Conservation (phyloP, 2,888 invertebrate genomes). For the Lottia gigantea region DNA sequence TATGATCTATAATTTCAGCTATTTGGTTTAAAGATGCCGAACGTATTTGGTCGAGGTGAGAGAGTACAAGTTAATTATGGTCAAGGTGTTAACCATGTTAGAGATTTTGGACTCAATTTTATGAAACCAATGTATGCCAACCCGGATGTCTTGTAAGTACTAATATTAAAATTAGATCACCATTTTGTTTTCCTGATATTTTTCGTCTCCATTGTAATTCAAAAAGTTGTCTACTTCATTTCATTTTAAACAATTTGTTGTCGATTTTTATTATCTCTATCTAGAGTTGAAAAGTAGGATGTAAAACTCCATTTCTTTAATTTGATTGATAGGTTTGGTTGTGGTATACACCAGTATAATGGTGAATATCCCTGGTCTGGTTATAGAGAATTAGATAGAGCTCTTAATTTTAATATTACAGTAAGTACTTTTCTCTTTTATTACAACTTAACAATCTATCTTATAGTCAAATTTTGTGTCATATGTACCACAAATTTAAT, state of each 20-base stretch:
- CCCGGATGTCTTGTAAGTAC: slow-evolving; percentile 67
- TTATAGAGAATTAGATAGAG: slow-evolving; percentile 83
- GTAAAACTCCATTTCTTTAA: too few species aligned
- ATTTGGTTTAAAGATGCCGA: slow-evolving; percentile 76
- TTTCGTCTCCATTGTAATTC: too few species aligned
- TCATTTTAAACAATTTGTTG: too few species aligned
- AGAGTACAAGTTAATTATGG: slow-evolving; percentile 82
- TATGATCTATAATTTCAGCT: slow-evolving; percentile 52
- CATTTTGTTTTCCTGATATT: too few species aligned
- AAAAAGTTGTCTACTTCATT: too few species aligned
- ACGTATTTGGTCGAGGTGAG: slow-evolving; percentile 90
- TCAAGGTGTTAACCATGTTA: slow-evolving; percentile 84
- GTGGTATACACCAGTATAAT: slow-evolving; percentile 81
- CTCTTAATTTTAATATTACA: slow-evolving; percentile 81
- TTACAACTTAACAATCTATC: too few species aligned
- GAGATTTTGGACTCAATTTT: slow-evolving; percentile 83
- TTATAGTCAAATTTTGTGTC: too few species aligned
- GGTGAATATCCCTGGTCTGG: slow-evolving; percentile 85
- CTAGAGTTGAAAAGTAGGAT: neutral
- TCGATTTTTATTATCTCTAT: too few species aligned
- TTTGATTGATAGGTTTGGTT: slow-evolving; percentile 73
- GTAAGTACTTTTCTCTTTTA: slow-evolving; percentile 57
- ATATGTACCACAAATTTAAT: too few species aligned
- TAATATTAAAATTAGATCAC: neutral
- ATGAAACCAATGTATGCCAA: slow-evolving; percentile 83